Percentiles rank a stretch among this genome's conserved stretches.
Evolutionary conservation across 2,113 vertebrate genomes (phyloP).

Genomic region (Macquaria australasica): DNA sequence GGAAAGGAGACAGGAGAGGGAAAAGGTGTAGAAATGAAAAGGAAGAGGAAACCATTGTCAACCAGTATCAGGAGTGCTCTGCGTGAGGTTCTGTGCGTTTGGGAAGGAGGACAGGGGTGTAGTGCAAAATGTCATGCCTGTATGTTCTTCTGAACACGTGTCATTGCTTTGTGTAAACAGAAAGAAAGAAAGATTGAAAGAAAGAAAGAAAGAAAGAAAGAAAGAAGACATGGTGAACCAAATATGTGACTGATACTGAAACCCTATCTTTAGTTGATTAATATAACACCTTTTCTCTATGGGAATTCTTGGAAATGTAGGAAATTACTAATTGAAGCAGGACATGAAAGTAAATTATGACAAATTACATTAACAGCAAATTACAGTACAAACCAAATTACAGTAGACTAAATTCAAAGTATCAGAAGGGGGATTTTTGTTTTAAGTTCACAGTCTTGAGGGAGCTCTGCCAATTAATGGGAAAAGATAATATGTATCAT

Average conservation of each 20-base stretch:
- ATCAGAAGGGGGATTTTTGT: slow-evolving; percentile 1
- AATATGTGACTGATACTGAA: slow-evolving; percentile 14
- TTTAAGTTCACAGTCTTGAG: slow-evolving; percentile 26
- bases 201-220: slow-evolving; percentile 33
- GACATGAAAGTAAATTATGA: slow-evolving; percentile 11
- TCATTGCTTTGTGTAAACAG: slow-evolving; percentile 47
- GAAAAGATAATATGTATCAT: slow-evolving; percentile 43
- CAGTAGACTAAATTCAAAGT: slow-evolving; percentile 16
- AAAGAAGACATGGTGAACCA: slow-evolving; percentile 6
- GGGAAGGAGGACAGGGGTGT: slow-evolving; percentile 5
- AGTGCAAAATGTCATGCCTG: slow-evolving; percentile 61
- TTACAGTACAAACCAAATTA: slow-evolving; percentile 13
- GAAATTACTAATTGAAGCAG: neutral
- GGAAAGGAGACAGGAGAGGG: slow-evolving; percentile 18
- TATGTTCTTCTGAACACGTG: slow-evolving; percentile 38
- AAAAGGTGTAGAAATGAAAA: slow-evolving; percentile 50
- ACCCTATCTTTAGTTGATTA: neutral
- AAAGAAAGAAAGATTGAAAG: slow-evolving; percentile 34
- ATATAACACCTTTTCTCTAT: neutral
- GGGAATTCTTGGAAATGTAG: neutral
- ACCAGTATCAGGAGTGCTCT: slow-evolving; percentile 46
- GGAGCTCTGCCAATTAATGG: slow-evolving; percentile 42
- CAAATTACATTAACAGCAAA: slow-evolving; percentile 18
- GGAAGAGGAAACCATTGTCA: slow-evolving; percentile 54
- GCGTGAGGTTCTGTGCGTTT: slow-evolving; percentile 25